Evolutionary conservation across 2,113 vertebrate genomes (phyloP), one percentile per base, ranked within the genome.

Genomic region (Eurypyga helias): DNA sequence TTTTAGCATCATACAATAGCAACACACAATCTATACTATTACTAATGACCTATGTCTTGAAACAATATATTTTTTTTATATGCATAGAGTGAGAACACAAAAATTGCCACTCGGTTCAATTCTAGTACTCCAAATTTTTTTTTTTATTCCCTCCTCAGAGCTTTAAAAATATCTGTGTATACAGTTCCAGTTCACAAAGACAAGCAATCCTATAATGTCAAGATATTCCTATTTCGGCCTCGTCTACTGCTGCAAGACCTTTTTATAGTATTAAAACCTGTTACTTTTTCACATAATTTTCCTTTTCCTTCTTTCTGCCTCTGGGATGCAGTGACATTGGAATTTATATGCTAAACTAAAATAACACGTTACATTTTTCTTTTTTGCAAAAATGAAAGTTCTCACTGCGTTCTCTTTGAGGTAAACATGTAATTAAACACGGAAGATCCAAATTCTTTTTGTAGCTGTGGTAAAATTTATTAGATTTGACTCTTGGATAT

Each of bases 351-450:
- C 92, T 81, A 64, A 81, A 62, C 34, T 73, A 64, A 72, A 64
- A n/a, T 41, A 64, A 54, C 36, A 17, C 60, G 51, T 90, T 81
- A 24, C 61, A 25, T 93, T 92, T 88, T 92, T 90, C 33, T 65
- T 3, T 4, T 46, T 81, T 83, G 49, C 48, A 90, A 80, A 91
- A 89, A 76, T 82, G 70, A 17, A 93, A 83, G 61, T 89, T 89
- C 48, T 85, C 36, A 26, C 75, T 72, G 54, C 89, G 49, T 23
- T 62, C 5, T 89, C 58, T 60, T 77, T 70, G 88, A 96, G 75
- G 67, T 58, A 95, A 93, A 80, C 75, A 70, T 69, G 71, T 89
- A 89, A 83, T 96, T 92, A 78, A 92, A 70, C 51, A 77, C 57
- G 49, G 48, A 69, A 52, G n/a, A 83, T 58, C n/a, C 71, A 58